A percentile compares a stretch with the other conserved stretches of the same genome.
These are phyloP conservation scores for Torymus tubicola DNA, from an alignment of 2,888 invertebrate genomes.

Conservation along the genomic window DNA sequence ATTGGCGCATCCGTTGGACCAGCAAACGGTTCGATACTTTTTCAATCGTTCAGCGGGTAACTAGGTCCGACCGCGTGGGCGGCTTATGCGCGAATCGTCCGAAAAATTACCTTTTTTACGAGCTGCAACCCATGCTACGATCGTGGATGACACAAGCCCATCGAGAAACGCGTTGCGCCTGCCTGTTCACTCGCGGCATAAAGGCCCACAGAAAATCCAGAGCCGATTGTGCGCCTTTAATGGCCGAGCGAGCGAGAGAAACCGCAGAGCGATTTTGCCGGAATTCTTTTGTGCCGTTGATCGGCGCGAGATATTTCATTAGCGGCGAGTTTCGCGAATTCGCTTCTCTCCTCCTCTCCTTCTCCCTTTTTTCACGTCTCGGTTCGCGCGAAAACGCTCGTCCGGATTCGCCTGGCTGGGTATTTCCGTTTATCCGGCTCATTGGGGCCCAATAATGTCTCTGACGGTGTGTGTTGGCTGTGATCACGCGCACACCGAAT, in stretches of 20 bases:
- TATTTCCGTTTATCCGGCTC: slow-evolving; percentile 29
- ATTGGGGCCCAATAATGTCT: slow-evolving; percentile 24
- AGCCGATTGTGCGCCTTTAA: slow-evolving; percentile 15
- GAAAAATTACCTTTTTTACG: slow-evolving; percentile 30
- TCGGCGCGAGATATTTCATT: slow-evolving; percentile 46
- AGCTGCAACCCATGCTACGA: neutral
- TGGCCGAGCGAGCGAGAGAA: slow-evolving; percentile 1
- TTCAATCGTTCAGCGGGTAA: neutral
- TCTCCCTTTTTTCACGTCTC: neutral
- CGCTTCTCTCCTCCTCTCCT: neutral
- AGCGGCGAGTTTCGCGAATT: slow-evolving; percentile 31
- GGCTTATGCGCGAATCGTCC: neutral
- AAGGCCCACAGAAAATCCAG: slow-evolving; percentile 16
- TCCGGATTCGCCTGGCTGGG: neutral
- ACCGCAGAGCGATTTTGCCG: slow-evolving; percentile 36
- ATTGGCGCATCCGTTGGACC: slow-evolving; percentile 23
- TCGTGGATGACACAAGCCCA: neutral
- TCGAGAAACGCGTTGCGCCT: neutral
- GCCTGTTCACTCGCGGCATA: neutral
- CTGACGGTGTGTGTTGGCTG: too few species aligned
- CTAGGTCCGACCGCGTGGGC: neutral
- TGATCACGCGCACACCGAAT: neutral
- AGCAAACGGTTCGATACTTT: neutral
- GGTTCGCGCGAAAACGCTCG: neutral
- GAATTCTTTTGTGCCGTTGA: slow-evolving; percentile 34